These are phyloP conservation scores for Sebastes hubbsi DNA, from an alignment of 2,797 vertebrate genomes.

Conservation along the genomic window DNA sequence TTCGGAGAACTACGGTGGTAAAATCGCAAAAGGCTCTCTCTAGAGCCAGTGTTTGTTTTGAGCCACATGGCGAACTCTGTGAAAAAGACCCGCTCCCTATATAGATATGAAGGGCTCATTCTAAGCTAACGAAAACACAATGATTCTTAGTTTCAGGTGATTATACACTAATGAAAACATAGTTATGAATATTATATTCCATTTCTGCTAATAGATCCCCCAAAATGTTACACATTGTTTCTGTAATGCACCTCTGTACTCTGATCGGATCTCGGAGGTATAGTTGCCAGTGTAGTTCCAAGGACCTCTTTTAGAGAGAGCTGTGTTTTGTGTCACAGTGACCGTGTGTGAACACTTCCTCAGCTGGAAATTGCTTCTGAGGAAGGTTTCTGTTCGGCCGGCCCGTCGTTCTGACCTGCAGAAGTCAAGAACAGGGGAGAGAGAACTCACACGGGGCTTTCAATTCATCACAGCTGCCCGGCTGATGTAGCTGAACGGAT, in stretches of 20 bases:
- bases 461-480: neutral
- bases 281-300: too few relatives aligned
- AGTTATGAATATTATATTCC: too few relatives aligned
- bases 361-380: neutral
- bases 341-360: neutral
- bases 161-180: too few relatives aligned
- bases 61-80: too few relatives aligned
- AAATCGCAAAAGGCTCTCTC: too few relatives aligned
- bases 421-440: neutral
- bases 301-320: neutral
- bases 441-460: neutral
- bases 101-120: too few relatives aligned
- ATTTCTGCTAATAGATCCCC: too few relatives aligned
- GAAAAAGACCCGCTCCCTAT: rapidly evolving
- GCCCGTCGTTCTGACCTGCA: neutral
- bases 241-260: neutral
- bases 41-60: too few relatives aligned
- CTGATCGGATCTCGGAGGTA: neutral
- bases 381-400: neutral
- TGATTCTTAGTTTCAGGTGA: too few relatives aligned
- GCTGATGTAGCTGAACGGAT: neutral
- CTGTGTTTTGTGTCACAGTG: neutral
- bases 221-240: too few relatives aligned
- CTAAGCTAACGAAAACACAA: too few relatives aligned
- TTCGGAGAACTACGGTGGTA: too few relatives aligned